Evolutionary conservation across 2,113 vertebrate genomes (phyloP), one percentile per base, ranked within the genome.

Genomic region (Meles meles): DNA sequence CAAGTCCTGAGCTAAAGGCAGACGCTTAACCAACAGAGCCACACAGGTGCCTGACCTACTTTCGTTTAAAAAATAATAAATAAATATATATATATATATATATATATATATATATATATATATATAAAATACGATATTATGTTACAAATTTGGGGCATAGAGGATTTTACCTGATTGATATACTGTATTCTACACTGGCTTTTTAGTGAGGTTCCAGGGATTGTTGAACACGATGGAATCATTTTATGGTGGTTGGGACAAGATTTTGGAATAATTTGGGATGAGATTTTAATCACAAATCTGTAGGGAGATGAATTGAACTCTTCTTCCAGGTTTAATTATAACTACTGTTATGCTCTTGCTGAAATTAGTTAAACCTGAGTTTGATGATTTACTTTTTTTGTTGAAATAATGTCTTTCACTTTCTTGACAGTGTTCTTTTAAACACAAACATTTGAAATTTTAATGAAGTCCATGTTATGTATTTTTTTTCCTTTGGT

Each of bases 281-380:
- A 31, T n/a, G 57, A 93, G 11, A 55, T 81, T 93, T 96, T 95
- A 79, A 95, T 97, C 84, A 94, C 57, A 61, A 63, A 95, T 61
- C 42, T 94, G 57, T 87, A 31, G 88, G 21, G 74, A 94, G 76
- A 84, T 96, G 89, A 94, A 89, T 23, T 65, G 61, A 89, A 87
- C n/a, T 69, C 67, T 84, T 84, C 71, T 88, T 59, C 55, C 17
- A 92, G 34, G n/a, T 94, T 90, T 59, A 88, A 92, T 96, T 95
- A 74, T 81, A 97, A 90, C 63, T 88, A 14, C 80, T 84, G 15
- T 23, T 69, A 12, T 83, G n/a, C 71, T 93, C 29, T 47, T 63
- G 4, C 21, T 87, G 37, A 93, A 96, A 88, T 96, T 72, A 93
- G 92, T 55, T 52, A 25, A 90, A 95, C 23, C 74, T 69, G 69